A percentile compares a stretch with the other conserved stretches of the same genome.
Evolutionary conservation across 2,888 invertebrate species (phyloP).

Genomic region (Lamellibrachia columna): DNA sequence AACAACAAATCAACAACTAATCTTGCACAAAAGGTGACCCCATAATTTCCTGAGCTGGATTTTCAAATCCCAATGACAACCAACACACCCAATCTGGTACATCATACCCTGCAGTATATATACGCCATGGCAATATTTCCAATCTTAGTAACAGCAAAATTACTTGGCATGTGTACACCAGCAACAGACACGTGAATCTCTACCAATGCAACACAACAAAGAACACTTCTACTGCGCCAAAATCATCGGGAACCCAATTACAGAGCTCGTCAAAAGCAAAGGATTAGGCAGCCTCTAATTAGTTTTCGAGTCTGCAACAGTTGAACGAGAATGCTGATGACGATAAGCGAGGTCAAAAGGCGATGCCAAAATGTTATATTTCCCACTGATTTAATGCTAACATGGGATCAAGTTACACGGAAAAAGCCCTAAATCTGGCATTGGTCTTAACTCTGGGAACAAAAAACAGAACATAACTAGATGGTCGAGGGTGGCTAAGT

Average conservation of each 20-base stretch:
- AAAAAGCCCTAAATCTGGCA: too few species aligned
- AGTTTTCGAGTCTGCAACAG: too few species aligned
- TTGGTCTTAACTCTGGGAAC: too few species aligned
- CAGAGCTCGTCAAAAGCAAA: too few species aligned
- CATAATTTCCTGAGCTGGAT: constrained; percentile 8
- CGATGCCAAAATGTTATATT: too few species aligned
- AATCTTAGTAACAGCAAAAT: background rate
- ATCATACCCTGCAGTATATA: background rate
- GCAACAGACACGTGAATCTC: background rate
- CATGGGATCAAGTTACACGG: too few species aligned
- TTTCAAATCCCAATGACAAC: constrained; percentile 8
- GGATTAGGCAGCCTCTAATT: too few species aligned
- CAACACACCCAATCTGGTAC: background rate
- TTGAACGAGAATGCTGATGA: too few species aligned
- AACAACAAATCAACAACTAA: background rate
- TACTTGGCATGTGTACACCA: background rate
- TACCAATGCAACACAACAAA: background rate
- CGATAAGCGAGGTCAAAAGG: too few species aligned
- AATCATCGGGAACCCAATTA: background rate
- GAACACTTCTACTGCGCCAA: background rate
- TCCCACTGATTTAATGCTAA: too few species aligned
- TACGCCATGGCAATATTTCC: background rate
- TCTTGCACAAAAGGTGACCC: background rate
- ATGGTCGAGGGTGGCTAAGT: too few species aligned
- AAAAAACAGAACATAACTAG: too few species aligned